Base-by-base conservation (phyloP, 1,140 invertebrate genomes). In the Onthophagus taurus region DNA sequence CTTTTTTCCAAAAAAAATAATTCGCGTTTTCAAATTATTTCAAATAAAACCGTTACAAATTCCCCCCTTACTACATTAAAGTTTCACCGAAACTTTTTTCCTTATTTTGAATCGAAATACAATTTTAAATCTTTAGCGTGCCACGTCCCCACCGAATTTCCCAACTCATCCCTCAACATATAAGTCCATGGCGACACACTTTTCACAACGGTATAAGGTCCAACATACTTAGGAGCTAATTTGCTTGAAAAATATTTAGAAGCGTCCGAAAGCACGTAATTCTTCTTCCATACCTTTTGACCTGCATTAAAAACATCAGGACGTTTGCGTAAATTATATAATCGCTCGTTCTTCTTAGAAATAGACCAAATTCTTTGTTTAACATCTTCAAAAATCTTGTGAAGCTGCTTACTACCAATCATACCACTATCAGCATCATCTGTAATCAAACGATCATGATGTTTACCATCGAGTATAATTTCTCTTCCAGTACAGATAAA, bases 401-500 rank as follows among this genome's bases (percentile, higher is more conserved):
- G 7, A 9, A 34, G 7, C 9, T 47, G 23, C 14, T 42, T 2
- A 26, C 3, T n/a, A 9, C 17, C 11, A n/a, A 14, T 12, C 41
- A 20, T 33, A 20, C 20, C 7, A 12, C 16, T 13, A 20, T 11
- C 4, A 42, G 12, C 8, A 29, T 12, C 11, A 11, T 12, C 41
- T n/a, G 7, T n/a, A n/a, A 26, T 7, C 24, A n/a, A 7, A 7
- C 7, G 7, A 7, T n/a, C 24, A 26, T n/a, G 24, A 26, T 7
- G 24, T 7, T 7, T 26, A n/a, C 45, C 45, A 24, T 20, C 38
- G 4, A 48, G 36, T 17, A 42, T 5, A 14, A 33, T 37, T 13
- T 50, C 35, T 0, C 50, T 14, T 8, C 49, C 43, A 41, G 46
- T 46, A 21, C 46, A 39, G 0, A 49, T 6, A 17, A 42, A 49